Evolutionary conservation across 1,140 invertebrate species (phyloP), one percentile per base, ranked within the genome.

Genomic region (Caenorhabditis brenneri): DNA sequence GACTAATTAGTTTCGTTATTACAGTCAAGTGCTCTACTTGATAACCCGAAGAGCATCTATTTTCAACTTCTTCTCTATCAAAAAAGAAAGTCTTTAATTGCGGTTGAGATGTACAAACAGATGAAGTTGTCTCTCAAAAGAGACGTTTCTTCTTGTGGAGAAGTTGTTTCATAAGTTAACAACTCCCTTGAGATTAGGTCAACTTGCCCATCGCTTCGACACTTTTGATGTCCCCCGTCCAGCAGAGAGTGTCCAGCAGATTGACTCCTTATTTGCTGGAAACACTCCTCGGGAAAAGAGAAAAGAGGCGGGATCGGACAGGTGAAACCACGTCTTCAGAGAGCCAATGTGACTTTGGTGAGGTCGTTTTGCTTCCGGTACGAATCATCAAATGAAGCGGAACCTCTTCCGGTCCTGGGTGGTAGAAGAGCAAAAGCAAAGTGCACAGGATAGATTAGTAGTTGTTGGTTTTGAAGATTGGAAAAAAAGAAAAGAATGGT

Each of bases 111-210:
- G 65, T 74, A 74, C 65, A 74, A 74, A 74, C 65, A 74, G 65
- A 74, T 74, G 65, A 74, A 74, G 65, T 74, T 42, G 65, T 74
- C 65, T 65, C 58, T 19, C 10, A 31, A 42, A 74, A 27, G 49
- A 16, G 22, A n/a, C 49, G 16, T 27, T 27, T 31, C n/a, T 74
- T 24, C 33, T 39, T 19, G 36, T 15, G 9, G 36, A 46, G 65
- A 74, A 74, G 65, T 74, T 74, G 65, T 74, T 74, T 74, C 65
- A 74, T 74, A 74, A 74, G 65, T 74, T 74, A 74, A 74, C 65
- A 74, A 74, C 65, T 74, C 65, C 65, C 65, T 74, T 22, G 65
- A 74, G 65, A 74, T 15, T 74, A 24, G 33, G 65, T 74, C 65
- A 74, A 42, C 65, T 74, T 36, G 65, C 5, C 36, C 9, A 22